Base-by-base conservation (phyloP, 2,888 invertebrate species). In the Cataglyphis albicans region DNA sequence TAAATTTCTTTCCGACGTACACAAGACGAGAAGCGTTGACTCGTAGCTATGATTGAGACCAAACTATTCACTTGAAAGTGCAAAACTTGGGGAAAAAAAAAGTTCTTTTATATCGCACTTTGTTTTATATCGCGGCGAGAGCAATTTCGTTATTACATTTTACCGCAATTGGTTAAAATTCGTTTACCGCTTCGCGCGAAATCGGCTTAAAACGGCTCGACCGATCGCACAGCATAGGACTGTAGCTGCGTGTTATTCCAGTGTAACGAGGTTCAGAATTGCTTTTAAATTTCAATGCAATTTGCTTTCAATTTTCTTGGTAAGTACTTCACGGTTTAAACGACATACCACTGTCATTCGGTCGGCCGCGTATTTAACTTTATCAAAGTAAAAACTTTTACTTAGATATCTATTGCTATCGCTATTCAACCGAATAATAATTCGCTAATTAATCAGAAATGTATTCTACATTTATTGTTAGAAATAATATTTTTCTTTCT, bases 261-360 rank as follows among this genome's bases (percentile, higher is more conserved):
- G 83, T 87, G 84, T 89, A 89, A 88, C 88, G 85, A 85, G 81
- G 78, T 85, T 59, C 87, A 65, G 72, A 83, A 84, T 81, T 85
- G 83, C 84, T 82, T 89, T 88, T 88, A 89, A 89, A 89, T 89
- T 82, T 88, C 88, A 85, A 87, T 76, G 87, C 87, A 89, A 88
- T 88, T 88, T 87, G 85, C 84, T 85, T 88, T 87, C 87, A 88
- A 89, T 87, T 84, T 84, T 76, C 85, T 84, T 81, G 84, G 80
- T 80, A 80, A 80, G 78, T 80, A 80, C 78, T 80, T 59, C 78
- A 80, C 59, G 78, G 25, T 80, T 72, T 72, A 61, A 80, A 59
- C 72, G 59, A 72, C 59, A 48, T 41, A 59, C 72, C 59, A 72
- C 72, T 72, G 72, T 80, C 70, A 78, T 44, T 78, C 78, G 70